Evolutionary conservation across 92 coral and sea anemone species (phyloP).

Genomic region (Parazoanthus swiftii): DNA sequence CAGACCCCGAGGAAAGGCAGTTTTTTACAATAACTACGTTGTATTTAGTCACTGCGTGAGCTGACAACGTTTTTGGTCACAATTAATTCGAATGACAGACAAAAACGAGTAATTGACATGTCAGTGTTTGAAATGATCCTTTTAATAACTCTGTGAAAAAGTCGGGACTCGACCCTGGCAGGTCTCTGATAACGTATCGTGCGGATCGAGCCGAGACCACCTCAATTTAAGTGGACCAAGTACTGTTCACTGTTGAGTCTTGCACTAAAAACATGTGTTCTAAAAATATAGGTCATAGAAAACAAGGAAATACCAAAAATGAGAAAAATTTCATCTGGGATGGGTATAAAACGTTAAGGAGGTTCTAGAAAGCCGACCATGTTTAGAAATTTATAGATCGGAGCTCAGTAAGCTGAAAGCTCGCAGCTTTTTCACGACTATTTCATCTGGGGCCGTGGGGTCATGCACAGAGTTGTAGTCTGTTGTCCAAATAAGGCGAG

Average conservation of each 20-base stretch:
- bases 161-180: not conserved
- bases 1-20: too few species aligned
- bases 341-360: not conserved
- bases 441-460: conserved; percentile 9
- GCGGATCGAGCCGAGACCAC: not conserved
- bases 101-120: too few species aligned
- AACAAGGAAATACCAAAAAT: not conserved
- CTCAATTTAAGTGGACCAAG: not conserved
- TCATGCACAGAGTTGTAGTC: not conserved
- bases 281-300: not conserved
- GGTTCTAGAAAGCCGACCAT: not conserved
- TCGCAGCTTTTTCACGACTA: not conserved
- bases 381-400: not conserved
- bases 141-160: too few species aligned
- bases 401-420: not conserved
- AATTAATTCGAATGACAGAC: too few species aligned
- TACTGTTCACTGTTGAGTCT: not conserved
- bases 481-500: conserved; percentile 30
- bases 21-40: too few species aligned
- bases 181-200: not conserved
- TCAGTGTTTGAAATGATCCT: too few species aligned
- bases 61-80: too few species aligned
- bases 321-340: not conserved
- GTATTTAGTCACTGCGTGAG: too few species aligned
- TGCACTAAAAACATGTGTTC: not conserved